phyloP scores from a whole-genome alignment of 2,888 invertebrate species.

The Automeris io region DNA sequence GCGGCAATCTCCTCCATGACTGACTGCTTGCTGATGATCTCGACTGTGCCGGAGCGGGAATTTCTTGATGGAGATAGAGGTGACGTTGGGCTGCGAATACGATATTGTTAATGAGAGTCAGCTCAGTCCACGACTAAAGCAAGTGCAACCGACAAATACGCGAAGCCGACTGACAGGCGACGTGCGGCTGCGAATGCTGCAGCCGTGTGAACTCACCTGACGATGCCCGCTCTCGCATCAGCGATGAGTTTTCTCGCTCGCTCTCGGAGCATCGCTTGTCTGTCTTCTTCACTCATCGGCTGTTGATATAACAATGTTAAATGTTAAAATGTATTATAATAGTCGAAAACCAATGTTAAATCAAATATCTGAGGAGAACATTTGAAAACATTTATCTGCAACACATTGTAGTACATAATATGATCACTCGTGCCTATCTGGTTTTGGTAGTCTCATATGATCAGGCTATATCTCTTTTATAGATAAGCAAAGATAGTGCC shows the following conservation, averaged over 20 bases:
- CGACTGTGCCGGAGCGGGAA: conserved; percentile 43
- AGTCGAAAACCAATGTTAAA: no score
- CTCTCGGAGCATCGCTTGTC: conserved; percentile 90
- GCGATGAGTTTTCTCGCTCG: conserved; percentile 93
- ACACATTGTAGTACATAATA: no score
- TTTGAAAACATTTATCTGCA: no score
- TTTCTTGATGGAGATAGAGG: conserved; percentile 50
- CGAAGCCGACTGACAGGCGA: no score
- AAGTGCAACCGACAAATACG: no score
- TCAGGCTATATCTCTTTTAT: no score
- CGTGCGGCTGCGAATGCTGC: conserved; percentile 37
- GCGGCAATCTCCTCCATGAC: conserved; percentile 66
- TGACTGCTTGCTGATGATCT: conserved; percentile 65
- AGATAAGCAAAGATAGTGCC: no score
- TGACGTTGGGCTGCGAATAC: conserved; percentile 43
- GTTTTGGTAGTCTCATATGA: no score
- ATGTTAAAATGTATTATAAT: no score
- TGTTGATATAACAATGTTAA: conserved; percentile 24
- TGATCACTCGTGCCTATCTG: no score
- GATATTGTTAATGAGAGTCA: not conserved
- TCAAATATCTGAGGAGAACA: no score
- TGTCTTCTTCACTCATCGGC: conserved; percentile 86
- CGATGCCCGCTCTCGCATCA: conserved; percentile 82
- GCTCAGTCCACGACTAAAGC: no score
- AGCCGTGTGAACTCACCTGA: conserved; percentile 43